Percentiles rank a stretch among this genome's conserved stretches.
These are phyloP conservation scores for Acleris laterana DNA, from an alignment of 2,888 invertebrate species.

Conservation along the genomic window DNA sequence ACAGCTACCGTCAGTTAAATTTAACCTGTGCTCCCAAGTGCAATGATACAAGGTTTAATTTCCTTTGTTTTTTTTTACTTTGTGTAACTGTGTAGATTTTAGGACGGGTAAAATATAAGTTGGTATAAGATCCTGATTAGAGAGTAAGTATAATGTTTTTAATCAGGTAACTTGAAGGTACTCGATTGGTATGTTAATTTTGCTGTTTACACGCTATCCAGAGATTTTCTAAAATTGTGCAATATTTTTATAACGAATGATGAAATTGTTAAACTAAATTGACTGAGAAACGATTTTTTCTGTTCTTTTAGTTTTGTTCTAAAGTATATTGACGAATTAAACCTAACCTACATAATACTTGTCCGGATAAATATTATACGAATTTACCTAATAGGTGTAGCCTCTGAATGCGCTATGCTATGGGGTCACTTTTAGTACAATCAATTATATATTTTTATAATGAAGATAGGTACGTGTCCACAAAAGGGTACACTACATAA, in stretches of 20 bases:
- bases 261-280: too few relatives aligned
- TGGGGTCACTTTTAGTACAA: not conserved
- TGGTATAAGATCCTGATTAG: constrained; percentile 14
- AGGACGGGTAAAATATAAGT: not conserved
- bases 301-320: too few relatives aligned
- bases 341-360: too few relatives aligned
- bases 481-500: too few relatives aligned
- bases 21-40: not conserved
- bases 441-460: too few relatives aligned
- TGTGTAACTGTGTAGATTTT: not conserved
- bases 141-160: constrained; percentile 8
- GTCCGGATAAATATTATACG: not conserved
- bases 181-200: constrained; percentile 25
- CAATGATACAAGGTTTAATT: not conserved
- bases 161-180: constrained; percentile 12
- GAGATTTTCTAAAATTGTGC: not conserved
- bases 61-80: not conserved
- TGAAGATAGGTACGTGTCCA: too few relatives aligned
- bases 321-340: too few relatives aligned
- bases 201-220: constrained; percentile 18
- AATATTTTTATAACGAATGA: not conserved
- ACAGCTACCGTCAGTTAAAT: not conserved
- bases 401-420: constrained; percentile 1
- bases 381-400: constrained; percentile 32
- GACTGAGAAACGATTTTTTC: too few relatives aligned